A percentile compares a stretch with the other conserved stretches of the same genome.
phyloP scores from a whole-genome alignment of 1,140 invertebrate species.

The Cydia amplana region DNA sequence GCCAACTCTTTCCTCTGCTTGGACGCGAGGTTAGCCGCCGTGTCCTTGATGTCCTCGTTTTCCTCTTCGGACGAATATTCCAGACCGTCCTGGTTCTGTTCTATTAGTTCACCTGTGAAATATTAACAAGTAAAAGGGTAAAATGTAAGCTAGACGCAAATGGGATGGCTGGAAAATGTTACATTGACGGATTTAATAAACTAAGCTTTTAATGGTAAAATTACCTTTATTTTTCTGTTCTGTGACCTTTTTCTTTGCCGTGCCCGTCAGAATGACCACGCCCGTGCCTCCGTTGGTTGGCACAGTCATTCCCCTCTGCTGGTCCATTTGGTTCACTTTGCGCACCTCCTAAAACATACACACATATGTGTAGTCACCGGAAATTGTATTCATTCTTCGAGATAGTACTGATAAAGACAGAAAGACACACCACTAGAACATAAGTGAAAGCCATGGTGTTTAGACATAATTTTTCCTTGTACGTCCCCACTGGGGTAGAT shows the following conservation, averaged over 20 bases:
- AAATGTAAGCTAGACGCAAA: too few relatives aligned
- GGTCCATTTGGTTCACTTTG: conserved; percentile 91
- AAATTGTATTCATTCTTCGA: too few relatives aligned
- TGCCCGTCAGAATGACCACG: conserved; percentile 92
- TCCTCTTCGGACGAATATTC: conserved; percentile 99
- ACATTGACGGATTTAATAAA: too few relatives aligned
- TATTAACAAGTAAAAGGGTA: too few relatives aligned
- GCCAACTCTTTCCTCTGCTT: conserved; percentile 94
- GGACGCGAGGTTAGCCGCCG: conserved; percentile 92
- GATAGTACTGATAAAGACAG: too few relatives aligned
- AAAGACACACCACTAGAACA: too few relatives aligned
- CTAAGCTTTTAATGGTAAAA: too few relatives aligned
- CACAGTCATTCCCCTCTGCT: conserved; percentile 73
- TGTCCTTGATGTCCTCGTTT: conserved; percentile 94
- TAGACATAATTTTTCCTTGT: too few relatives aligned
- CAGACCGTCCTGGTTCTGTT: conserved; percentile 97
- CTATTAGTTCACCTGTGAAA: conserved; percentile 96
- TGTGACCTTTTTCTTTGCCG: conserved; percentile 91
- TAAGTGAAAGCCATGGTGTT: too few relatives aligned
- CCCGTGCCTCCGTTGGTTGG: conserved; percentile 74
- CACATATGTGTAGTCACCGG: background rate
- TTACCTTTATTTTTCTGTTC: conserved; percentile 86
- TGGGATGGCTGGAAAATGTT: too few relatives aligned
- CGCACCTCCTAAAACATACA: conserved; percentile 87
- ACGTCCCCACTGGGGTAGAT: too few relatives aligned